Base-by-base conservation (phyloP, 2,113 vertebrate species). In the Channa argus region DNA sequence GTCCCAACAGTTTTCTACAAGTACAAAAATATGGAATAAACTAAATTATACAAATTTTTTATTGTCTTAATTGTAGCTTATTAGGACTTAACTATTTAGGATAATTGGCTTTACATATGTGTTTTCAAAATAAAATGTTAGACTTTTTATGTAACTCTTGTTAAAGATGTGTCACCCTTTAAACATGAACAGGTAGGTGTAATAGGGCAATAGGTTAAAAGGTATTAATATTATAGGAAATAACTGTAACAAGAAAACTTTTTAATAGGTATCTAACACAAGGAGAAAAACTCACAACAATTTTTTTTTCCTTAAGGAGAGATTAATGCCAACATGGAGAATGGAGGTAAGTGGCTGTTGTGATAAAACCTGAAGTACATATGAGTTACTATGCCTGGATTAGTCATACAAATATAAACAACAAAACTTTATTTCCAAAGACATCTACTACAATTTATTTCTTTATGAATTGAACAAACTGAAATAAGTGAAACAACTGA, bases 321-420 rank as follows among this genome's bases (percentile, higher is more conserved):
- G 4, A 62, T 51, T 34, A 5, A 72, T 41, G 38, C 15, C 14
- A 33, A 7, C 3, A 11, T 12, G 55, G 64, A 24, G 41, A 24
- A 68, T 63, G 9, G 56, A 53, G 68, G 45, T 67, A 66, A 71
- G 63, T 53, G 56, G 33, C 45, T 59, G 52, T 47, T 54, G 38
- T 5, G 5, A 15, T 8, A 34, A 2, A 0, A 69, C 10, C 24
- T 36, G 47, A 38, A 58, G 7, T 59, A 37, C 3, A 51, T 52
- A 53, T 61, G 8, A 51, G 51, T 47, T 8, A 37, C 5, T 8
- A 46, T 51, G 12, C 5, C 15, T 8, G 59, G 14, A 4, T 63
- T 43, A 6, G 13, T 10, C 4, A 6, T 37, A n/a, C 52, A 46
- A 65, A 47, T 75, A 67, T 3, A 59, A 58, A 65, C 39, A 33